These are phyloP conservation scores for Hypsopygia costalis DNA, from an alignment of 2,888 invertebrate species.

Conservation along the genomic window DNA sequence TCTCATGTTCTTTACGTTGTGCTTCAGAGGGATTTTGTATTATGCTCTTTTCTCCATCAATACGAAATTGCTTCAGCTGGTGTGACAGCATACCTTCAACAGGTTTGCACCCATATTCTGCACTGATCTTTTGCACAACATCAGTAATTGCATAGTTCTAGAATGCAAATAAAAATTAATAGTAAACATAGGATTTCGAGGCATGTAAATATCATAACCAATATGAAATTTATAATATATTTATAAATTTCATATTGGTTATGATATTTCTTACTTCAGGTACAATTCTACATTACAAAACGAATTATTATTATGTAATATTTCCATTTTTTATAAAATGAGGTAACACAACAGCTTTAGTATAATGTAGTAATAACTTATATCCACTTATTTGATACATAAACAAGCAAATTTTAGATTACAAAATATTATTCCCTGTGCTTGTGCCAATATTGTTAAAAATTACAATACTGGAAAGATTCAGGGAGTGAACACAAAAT, in stretches of 20 bases:
- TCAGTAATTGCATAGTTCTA: slow-evolving; percentile 95
- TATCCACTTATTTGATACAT: slow-evolving; percentile 12
- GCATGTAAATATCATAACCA: no score
- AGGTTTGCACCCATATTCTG: slow-evolving; percentile 97
- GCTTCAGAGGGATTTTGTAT: slow-evolving; percentile 96
- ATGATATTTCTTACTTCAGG: no score
- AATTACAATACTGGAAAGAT: slow-evolving; percentile 29
- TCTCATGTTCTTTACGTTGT: slow-evolving; percentile 98
- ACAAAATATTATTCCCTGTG: slow-evolving; percentile 27
- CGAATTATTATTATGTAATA: no score
- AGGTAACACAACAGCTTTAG: no score
- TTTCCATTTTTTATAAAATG: no score
- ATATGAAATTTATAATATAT: no score
- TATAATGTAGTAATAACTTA: slow-evolving; percentile 8
- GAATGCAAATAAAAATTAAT: background rate
- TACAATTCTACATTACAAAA: no score
- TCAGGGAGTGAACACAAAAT: slow-evolving; percentile 20
- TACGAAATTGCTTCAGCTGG: slow-evolving; percentile 96
- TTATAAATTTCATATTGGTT: no score
- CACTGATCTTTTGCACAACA: slow-evolving; percentile 94
- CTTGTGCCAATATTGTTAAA: slow-evolving; percentile 29
- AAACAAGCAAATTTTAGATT: slow-evolving; percentile 13
- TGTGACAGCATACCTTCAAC: slow-evolving; percentile 98
- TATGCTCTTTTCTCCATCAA: slow-evolving; percentile 95
- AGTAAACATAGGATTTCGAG: no score